Conservation (phyloP, 2,113 vertebrate genomes). For the Himantopus leucocephalus region DNA sequence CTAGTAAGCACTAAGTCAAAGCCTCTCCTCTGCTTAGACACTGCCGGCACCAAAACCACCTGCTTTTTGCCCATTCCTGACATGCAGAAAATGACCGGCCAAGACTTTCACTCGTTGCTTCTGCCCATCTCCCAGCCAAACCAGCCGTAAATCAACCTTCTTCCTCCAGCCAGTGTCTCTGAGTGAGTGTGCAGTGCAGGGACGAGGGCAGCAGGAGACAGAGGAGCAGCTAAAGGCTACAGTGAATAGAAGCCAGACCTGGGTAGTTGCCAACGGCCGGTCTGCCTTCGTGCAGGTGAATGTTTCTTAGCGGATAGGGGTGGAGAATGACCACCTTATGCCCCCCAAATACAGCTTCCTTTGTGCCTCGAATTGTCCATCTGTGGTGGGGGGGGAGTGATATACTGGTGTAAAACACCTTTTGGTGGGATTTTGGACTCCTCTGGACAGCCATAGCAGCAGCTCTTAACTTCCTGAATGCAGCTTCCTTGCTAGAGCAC, state of each 20-base stretch:
- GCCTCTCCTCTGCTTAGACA: not conserved
- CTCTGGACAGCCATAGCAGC: not conserved
- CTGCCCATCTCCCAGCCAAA: not conserved
- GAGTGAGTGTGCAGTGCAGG: not conserved
- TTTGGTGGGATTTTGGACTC: not conserved
- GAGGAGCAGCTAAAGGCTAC: not conserved
- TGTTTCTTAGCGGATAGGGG: not conserved
- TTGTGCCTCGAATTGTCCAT: not conserved
- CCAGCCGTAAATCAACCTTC: not conserved
- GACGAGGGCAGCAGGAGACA: accelerated
- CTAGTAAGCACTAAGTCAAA: not conserved
- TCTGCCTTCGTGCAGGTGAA: accelerated
- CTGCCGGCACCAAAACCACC: not conserved
- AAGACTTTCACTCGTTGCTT: not conserved
- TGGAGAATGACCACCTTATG: not conserved
- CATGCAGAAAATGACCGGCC: not conserved
- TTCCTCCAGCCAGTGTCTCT: not conserved
- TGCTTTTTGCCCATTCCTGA: not conserved
- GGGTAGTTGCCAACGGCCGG: not conserved
- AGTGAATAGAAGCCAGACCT: not conserved
- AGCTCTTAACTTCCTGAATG: not conserved
- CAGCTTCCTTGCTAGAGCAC: not conserved
- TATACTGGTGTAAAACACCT: not conserved
- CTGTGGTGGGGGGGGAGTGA: accelerated
- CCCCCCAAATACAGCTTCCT: not conserved